Conservation (phyloP, 2,113 vertebrate genomes). For the Calcarius ornatus region DNA sequence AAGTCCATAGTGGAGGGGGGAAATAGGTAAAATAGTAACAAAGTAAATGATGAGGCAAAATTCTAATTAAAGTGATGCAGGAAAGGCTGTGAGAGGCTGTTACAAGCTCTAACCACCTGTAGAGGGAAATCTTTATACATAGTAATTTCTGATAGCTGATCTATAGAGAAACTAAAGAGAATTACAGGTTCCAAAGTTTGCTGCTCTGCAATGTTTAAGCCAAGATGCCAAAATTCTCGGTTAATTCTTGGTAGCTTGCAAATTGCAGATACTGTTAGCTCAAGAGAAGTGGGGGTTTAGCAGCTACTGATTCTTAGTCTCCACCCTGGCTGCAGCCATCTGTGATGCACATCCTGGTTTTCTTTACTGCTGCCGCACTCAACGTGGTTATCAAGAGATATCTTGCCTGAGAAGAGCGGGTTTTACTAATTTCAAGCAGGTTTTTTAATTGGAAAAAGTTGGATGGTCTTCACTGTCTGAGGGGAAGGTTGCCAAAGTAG, state of each 20-base stretch:
- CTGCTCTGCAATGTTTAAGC: background rate
- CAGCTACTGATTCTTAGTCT: background rate
- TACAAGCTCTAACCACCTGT: conserved; percentile 80
- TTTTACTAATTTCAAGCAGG: conserved; percentile 36
- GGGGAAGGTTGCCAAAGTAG: background rate
- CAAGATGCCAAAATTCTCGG: background rate
- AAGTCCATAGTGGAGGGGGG: background rate
- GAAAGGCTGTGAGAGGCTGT: conserved; percentile 61
- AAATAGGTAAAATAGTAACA: background rate
- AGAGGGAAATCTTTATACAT: conserved; percentile 83
- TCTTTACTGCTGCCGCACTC: background rate
- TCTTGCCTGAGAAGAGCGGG: conserved; percentile 38
- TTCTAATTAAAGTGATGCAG: conserved; percentile 39
- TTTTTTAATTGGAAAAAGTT: conserved; percentile 44
- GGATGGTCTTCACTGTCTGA: background rate
- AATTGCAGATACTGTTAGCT: background rate
- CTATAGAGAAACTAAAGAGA: conserved; percentile 43
- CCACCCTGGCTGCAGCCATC: background rate
- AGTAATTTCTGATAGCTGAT: conserved; percentile 65
- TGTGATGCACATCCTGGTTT: background rate
- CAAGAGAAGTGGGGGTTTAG: background rate
- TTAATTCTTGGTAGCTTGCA: background rate
- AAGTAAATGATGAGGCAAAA: conserved; percentile 12
- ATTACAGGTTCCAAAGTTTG: conserved; percentile 68
- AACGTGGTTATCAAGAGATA: conserved; percentile 59